Percentiles rank a stretch among this genome's conserved stretches.
Conservation (phyloP, 2,797 vertebrate genomes). For the Sebastes cheni region DNA sequence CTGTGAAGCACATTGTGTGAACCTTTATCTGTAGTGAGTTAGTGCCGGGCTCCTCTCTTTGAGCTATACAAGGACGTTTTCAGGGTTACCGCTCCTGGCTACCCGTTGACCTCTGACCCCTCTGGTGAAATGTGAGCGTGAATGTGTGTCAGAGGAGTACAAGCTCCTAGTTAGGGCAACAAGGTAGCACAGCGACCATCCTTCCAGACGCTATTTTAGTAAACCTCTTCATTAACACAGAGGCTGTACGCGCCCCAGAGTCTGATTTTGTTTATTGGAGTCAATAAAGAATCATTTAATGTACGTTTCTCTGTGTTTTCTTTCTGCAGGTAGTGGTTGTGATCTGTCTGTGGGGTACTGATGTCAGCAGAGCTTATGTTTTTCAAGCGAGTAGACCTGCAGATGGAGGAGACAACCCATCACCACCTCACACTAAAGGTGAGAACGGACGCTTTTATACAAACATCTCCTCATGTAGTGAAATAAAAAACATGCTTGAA, state of each 20-base stretch:
- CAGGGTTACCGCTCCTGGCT: not conserved
- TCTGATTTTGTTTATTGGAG: not conserved
- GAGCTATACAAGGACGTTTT: not conserved
- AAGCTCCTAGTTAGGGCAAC: not conserved
- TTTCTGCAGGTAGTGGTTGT: not conserved
- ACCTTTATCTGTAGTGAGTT: not conserved
- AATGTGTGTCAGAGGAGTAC: not conserved
- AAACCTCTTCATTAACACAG: not conserved
- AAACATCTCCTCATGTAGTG: not conserved
- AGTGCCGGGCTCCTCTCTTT: not conserved
- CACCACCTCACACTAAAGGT: conserved; percentile 63
- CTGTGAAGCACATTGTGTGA: not conserved
- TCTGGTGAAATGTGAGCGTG: not conserved
- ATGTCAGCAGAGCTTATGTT: conserved; percentile 68
- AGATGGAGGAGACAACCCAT: conserved; percentile 70
- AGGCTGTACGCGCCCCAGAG: not conserved
- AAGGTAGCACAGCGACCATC: too few species aligned
- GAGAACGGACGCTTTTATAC: conserved; percentile 1
- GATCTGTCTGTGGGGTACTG: conserved; percentile 47
- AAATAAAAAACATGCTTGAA: not conserved
- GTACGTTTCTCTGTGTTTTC: not conserved
- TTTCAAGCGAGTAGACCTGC: conserved; percentile 76
- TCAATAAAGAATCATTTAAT: not conserved
- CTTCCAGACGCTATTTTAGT: not conserved
- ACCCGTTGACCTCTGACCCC: conserved; percentile 36